A percentile compares a stretch with the other conserved stretches of the same genome.
Conservation (phyloP, 2,888 invertebrate species). For the Glyphotaelius pellucidus region DNA sequence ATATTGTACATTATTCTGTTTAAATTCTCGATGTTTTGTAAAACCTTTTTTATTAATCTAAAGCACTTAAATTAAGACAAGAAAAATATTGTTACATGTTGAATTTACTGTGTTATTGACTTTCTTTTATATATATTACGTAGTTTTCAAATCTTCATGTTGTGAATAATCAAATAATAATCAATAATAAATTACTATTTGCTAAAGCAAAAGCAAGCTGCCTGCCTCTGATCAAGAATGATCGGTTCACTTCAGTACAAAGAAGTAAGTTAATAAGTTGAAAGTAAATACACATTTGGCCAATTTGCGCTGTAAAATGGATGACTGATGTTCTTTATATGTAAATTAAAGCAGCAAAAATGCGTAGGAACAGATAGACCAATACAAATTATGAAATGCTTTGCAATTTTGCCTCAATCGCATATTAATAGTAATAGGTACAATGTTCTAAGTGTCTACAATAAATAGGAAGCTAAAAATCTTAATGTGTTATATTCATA, state of each 20-base stretch:
- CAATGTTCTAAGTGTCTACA: background rate
- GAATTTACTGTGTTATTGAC: background rate
- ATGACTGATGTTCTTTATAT: slow-evolving; percentile 6
- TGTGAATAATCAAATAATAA: slow-evolving; percentile 30
- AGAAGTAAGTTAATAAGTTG: slow-evolving; percentile 2
- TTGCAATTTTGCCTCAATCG: background rate
- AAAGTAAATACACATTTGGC: background rate
- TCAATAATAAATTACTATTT: background rate
- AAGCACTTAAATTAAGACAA: background rate
- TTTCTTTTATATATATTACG: background rate
- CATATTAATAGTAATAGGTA: background rate
- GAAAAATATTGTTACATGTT: background rate
- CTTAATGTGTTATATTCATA: background rate
- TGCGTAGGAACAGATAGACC: background rate
- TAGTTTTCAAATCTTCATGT: slow-evolving; percentile 44
- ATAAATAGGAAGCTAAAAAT: background rate
- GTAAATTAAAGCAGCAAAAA: background rate
- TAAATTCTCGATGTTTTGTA: slow-evolving; percentile 28
- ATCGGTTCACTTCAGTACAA: background rate
- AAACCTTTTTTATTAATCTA: background rate
- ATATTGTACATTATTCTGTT: background rate
- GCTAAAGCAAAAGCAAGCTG: background rate
- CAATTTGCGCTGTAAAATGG: background rate
- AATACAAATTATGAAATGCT: background rate
- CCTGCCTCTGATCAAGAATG: background rate